Evolutionary conservation across 2,797 vertebrate species (phyloP), one percentile per base, ranked within the genome.

Genomic region (Eleutherodactylus coqui): DNA sequence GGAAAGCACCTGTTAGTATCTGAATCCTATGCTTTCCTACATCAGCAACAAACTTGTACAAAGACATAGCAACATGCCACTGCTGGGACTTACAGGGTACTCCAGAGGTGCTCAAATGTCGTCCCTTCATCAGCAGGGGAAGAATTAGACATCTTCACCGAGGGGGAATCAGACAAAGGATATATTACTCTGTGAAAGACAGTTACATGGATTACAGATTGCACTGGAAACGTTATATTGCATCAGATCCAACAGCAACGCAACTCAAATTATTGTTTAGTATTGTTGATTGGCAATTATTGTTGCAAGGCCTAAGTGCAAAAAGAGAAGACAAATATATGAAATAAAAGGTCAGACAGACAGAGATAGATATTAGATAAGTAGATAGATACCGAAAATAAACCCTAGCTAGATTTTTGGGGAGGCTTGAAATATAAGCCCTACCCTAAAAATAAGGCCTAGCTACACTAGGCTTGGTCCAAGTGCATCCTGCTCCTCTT

Each of bases 51-150:
- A 21, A 72, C 69, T 51, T 21, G 29, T 34, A 76, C 8, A 36
- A 51, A 10, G 27, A 75, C 5, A 36, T 13, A 73, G 41, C 13
- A 73, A 72, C n/a, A 58, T 72, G 51, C 51, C 36, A 24, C 19
- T 13, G 29, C 62, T 41, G 38, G 72, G 36, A 97, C 98, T 98
- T 90, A 99, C 98, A 99, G 92, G 0, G 96, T 96, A 90, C 95
- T 97, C 98, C 98, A 99, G 88, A 99, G 96, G 89, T 99, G 96
- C 90, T 98, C 97, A 0, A 99, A 99, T 1, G 96, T 97, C 19
- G 95, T 93, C 85, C 96, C 97, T 92, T 98, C 97, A 2, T 98
- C 96, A 79, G 94, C 93, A 1, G 96, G 90, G 2, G 96, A 89
- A 27, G 96, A 88, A 92, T 96, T 96, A 88, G 97, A 96, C 98